Conservation (phyloP, 2,797 vertebrate species). For the Eupleurogrammus muticus region DNA sequence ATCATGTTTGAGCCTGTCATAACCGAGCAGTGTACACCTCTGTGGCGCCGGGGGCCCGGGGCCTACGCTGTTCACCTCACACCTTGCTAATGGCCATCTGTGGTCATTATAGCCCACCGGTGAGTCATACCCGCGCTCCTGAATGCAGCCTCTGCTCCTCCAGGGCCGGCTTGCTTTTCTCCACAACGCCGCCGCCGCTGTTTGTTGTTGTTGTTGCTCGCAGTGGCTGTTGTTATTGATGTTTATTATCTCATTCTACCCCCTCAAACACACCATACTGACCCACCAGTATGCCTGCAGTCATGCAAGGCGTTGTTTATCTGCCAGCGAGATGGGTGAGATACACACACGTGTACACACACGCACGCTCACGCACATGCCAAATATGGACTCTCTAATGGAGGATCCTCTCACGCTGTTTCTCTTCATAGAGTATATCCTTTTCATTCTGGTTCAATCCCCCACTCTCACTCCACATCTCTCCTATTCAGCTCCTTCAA, state of each 20-base stretch:
- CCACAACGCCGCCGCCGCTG: constrained; percentile 20
- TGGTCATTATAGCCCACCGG: constrained; percentile 76
- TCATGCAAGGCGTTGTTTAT: constrained; percentile 69
- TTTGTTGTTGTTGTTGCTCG: constrained; percentile 38
- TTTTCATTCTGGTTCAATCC: constrained; percentile 75
- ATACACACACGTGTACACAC: constrained; percentile 36
- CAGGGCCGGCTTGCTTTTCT: constrained; percentile 42
- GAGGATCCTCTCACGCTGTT: constrained; percentile 64
- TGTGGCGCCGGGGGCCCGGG: constrained; percentile 51
- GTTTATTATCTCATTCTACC: constrained; percentile 65
- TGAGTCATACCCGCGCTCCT: constrained; percentile 72
- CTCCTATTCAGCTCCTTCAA: constrained; percentile 65
- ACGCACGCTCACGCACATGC: constrained; percentile 15
- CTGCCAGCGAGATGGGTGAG: constrained; percentile 55
- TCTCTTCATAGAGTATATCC: constrained; percentile 62
- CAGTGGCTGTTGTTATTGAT: constrained; percentile 66
- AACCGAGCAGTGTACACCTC: constrained; percentile 67
- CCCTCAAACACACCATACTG: constrained; percentile 58
- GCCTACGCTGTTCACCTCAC: constrained; percentile 70
- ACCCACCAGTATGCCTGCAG: constrained; percentile 61
- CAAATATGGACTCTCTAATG: constrained; percentile 65
- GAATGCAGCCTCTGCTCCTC: constrained; percentile 55
- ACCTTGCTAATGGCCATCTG: constrained; percentile 80
- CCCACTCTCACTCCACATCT: constrained; percentile 52
- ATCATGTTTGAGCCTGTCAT: constrained; percentile 79